Conservation (phyloP, 1,140 invertebrate genomes). For the Brachionus plicatilis region DNA sequence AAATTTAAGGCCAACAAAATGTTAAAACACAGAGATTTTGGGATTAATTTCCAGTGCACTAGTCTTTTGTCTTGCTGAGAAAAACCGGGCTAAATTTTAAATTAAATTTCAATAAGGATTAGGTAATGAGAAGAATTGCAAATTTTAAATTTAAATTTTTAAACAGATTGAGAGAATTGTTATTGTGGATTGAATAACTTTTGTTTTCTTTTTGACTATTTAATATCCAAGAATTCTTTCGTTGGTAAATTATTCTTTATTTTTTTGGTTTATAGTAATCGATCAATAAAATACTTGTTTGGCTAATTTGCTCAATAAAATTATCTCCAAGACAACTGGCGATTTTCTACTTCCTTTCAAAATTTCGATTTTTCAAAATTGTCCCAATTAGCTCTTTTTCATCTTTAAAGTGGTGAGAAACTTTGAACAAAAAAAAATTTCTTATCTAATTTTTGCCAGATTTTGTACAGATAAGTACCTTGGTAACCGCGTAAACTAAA, state of each 20-base stretch:
- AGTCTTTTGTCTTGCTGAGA: not conserved
- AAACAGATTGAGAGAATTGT: not conserved
- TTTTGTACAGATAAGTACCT: not conserved
- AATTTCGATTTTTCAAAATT: not conserved
- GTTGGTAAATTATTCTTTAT: not conserved
- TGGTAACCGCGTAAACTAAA: not conserved
- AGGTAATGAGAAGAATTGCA: not conserved
- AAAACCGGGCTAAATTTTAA: not conserved
- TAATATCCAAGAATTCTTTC: not conserved
- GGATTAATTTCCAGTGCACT: not conserved
- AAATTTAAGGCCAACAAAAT: too few relatives aligned
- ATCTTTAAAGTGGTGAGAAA: too few relatives aligned
- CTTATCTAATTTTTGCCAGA: not conserved
- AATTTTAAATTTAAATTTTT: not conserved
- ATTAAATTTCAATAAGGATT: not conserved
- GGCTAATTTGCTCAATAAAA: not conserved
- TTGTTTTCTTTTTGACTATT: not conserved
- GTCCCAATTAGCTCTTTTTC: not conserved
- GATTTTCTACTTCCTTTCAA: not conserved
- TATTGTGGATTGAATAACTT: not conserved
- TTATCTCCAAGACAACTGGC: not conserved
- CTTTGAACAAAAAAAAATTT: not conserved
- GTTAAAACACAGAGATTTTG: not conserved
- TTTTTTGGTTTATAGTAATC: not conserved
- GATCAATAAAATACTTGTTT: not conserved